Base-by-base conservation (phyloP, 35 echinoderm and acorn worm genomes). In the Stichopus chloronotus region DNA sequence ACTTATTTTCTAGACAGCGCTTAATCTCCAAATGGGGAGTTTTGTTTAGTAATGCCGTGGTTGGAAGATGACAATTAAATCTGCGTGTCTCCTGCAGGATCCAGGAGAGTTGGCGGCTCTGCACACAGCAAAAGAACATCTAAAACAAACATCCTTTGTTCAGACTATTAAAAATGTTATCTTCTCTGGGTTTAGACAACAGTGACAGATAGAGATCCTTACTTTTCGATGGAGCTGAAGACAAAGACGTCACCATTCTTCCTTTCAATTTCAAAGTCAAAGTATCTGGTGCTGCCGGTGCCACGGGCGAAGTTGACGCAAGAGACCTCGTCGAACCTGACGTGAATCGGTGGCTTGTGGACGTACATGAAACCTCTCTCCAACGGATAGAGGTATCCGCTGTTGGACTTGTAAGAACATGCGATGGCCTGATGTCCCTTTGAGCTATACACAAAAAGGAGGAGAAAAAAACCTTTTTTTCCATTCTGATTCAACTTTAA, bases 191-290 rank as follows among this genome's bases (percentile, higher is more conserved):
- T 43, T 43, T 1, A 43, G 30, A 43, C 30, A 43, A 43, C 30
- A 43, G 30, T 43, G 30, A 43, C 1, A 43, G 30, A 43, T 43
- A 43, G 30, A 43, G 30, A 43, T 65, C 71, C 96, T 98, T 91
- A 98, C 97, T 98, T 98, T 57, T 98, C 97, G 56, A 98, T 98
- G 60, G 93, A 96, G 94, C 97, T 98, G 95, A 98, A 98, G 7
- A 96, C 94, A 71, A 85, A 98, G 4, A 94, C 87, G 2, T 92
- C 92, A 10, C 91, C 90, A 85, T 94, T 98, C 87, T 79, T 90
- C 65, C 91, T 95, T 82, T 98, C 97, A 81, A 98, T 98, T 77
- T 99, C 97, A 95, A 96, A 99, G 77, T 99, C 97, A 81, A 99
- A 99, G 61, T 99, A 99, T 76, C 97, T 88, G 13, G 91, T 81